Evolutionary conservation across 2,888 invertebrate genomes (phyloP).

Genomic region (Osedax fenrisi): DNA sequence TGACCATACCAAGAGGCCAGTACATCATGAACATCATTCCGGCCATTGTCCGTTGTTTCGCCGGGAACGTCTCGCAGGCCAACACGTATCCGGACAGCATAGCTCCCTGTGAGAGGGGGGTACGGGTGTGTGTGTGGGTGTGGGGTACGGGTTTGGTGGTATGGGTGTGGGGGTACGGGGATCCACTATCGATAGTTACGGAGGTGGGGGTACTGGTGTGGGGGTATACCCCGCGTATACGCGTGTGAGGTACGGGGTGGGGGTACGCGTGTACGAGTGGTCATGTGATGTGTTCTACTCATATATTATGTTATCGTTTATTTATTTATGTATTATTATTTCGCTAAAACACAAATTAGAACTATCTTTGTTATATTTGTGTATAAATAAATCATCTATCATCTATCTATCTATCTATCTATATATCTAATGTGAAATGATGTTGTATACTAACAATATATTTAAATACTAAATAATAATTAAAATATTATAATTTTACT

Average conservation of each 20-base stretch:
- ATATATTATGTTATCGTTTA: too few species aligned
- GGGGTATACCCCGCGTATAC: not conserved
- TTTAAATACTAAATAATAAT: too few species aligned
- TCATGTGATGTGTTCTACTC: too few species aligned
- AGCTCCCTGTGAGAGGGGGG: constrained; percentile 18
- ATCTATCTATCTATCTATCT: too few species aligned
- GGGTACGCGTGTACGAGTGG: not conserved
- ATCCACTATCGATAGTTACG: not conserved
- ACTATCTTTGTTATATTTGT: too few species aligned
- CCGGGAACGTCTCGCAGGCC: constrained; percentile 29
- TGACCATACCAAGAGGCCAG: constrained; percentile 29
- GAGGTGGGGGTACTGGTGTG: not conserved
- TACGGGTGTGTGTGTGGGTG: not conserved
- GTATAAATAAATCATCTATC: too few species aligned
- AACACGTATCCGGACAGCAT: constrained; percentile 28
- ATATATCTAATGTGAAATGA: too few species aligned
- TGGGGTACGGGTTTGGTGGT: not conserved
- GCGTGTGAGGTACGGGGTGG: not conserved
- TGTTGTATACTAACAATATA: too few species aligned
- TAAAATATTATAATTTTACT: too few species aligned
- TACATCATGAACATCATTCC: constrained; percentile 22
- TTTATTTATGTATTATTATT: too few species aligned
- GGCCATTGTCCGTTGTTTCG: constrained; percentile 23
- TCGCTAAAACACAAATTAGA: too few species aligned
- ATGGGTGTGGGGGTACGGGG: not conserved